Evolutionary conservation across 2,888 invertebrate species (phyloP).

Genomic region (Drosophila bunnanda): DNA sequence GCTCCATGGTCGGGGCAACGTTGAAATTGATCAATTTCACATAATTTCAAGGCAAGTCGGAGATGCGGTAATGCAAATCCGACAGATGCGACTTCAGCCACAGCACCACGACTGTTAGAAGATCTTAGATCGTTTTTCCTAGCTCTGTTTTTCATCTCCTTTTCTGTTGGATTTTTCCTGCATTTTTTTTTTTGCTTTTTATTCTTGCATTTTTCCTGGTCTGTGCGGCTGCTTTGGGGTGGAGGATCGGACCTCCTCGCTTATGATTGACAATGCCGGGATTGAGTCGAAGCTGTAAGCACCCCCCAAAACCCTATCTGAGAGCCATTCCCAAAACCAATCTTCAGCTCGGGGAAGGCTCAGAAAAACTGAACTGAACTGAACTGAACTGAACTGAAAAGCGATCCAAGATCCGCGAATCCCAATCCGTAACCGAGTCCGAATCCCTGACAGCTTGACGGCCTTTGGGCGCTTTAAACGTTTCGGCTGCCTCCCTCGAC

Average conservation of each 20-base stretch:
- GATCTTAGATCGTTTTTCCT: constrained; percentile 59
- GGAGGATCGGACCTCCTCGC: constrained; percentile 30
- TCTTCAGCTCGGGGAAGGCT: not conserved
- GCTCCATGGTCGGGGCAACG: constrained; percentile 56
- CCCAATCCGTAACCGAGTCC: constrained; percentile 19
- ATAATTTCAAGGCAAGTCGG: constrained; percentile 79
- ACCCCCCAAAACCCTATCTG: constrained; percentile 6
- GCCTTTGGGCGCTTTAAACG: constrained; percentile 79
- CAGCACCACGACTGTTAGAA: constrained; percentile 64
- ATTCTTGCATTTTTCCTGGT: too few relatives aligned
- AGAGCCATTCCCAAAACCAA: not conserved
- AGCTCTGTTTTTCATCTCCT: not conserved
- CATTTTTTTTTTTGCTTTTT: not conserved
- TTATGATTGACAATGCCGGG: constrained; percentile 82
- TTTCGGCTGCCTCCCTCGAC: constrained; percentile 56
- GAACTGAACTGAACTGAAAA: constrained; percentile 28
- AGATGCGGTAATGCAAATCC: constrained; percentile 77
- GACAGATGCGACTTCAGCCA: constrained; percentile 72
- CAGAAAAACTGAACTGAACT: constrained; percentile 29
- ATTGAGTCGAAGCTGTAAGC: constrained; percentile 65
- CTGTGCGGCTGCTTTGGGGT: too few relatives aligned
- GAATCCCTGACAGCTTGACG: constrained; percentile 72
- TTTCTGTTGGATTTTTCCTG: constrained; percentile 1
- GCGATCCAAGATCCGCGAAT: constrained; percentile 18
- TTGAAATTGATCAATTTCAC: constrained; percentile 84